These are phyloP conservation scores for Aleiodes leptofemur DNA, from an alignment of 2,888 invertebrate genomes.

Conservation along the genomic window DNA sequence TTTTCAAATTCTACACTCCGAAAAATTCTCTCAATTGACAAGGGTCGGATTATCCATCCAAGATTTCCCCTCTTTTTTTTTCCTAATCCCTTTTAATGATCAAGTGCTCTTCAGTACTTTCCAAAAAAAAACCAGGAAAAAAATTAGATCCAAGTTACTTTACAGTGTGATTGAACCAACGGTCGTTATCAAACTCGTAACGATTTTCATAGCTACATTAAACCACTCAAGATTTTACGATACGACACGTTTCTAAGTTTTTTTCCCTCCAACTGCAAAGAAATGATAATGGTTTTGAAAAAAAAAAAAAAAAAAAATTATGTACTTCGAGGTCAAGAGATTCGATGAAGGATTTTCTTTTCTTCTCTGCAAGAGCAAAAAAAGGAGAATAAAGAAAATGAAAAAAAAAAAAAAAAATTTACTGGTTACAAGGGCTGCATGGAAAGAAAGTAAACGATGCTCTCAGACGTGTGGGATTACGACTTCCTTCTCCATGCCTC, in stretches of 20 bases:
- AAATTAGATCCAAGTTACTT: constrained; percentile 1
- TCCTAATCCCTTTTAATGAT: no score
- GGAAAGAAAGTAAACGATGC: constrained; percentile 48
- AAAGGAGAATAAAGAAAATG: constrained; percentile 24
- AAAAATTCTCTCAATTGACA: no score
- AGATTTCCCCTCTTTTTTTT: no score
- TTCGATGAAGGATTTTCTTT: neutral
- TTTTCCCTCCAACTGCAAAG: constrained; percentile 1
- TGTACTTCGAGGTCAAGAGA: constrained; percentile 42
- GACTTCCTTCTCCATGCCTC: constrained; percentile 53
- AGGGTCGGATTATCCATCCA: no score
- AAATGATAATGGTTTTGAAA: constrained; percentile 46
- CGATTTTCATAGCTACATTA: constrained; percentile 5
- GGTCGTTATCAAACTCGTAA: constrained; percentile 35
- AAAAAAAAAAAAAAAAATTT: constrained; percentile 21
- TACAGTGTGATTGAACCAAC: neutral
- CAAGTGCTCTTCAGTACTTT: no score
- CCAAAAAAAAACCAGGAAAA: no score
- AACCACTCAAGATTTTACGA: constrained; percentile 38
- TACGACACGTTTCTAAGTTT: constrained; percentile 40
- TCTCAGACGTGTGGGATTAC: constrained; percentile 57
- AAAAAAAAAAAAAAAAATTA: constrained; percentile 38
- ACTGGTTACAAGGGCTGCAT: constrained; percentile 36
- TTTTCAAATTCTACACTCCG: no score
- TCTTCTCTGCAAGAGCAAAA: neutral